These are phyloP conservation scores for Lepetodrilus schrolli DNA, from an alignment of 2,888 invertebrate species.

Conservation along the genomic window DNA sequence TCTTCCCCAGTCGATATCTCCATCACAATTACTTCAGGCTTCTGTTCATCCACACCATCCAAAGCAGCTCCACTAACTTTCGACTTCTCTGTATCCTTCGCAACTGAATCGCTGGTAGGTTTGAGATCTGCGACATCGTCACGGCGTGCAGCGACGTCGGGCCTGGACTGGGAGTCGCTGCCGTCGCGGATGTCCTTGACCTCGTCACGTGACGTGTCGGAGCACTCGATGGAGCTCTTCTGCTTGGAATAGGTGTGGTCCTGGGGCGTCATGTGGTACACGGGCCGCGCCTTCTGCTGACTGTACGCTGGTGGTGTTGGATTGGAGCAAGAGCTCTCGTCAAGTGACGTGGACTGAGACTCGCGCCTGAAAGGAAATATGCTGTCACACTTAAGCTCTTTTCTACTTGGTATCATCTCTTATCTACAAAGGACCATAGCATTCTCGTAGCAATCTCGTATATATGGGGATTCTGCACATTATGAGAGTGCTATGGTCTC, in stretches of 20 bases:
- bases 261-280: constrained; percentile 48
- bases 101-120: too few relatives aligned
- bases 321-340: constrained; percentile 51
- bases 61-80: neutral
- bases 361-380: constrained; percentile 45
- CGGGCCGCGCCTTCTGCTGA: constrained; percentile 26
- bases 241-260: constrained; percentile 70
- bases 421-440: too few relatives aligned
- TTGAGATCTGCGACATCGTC: too few relatives aligned
- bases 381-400: too few relatives aligned
- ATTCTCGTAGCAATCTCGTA: too few relatives aligned
- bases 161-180: neutral
- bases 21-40: neutral
- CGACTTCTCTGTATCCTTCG: neutral
- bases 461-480: too few relatives aligned
- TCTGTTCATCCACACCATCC: neutral
- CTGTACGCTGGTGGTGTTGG: constrained; percentile 28
- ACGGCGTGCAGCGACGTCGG: neutral
- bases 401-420: too few relatives aligned
- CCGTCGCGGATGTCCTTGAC: neutral
- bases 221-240: constrained; percentile 45
- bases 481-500: too few relatives aligned
- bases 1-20: neutral
- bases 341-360: constrained; percentile 41
- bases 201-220: constrained; percentile 30